phyloP scores from a whole-genome alignment of 2,797 vertebrate genomes.

The Coluber constrictor region DNA sequence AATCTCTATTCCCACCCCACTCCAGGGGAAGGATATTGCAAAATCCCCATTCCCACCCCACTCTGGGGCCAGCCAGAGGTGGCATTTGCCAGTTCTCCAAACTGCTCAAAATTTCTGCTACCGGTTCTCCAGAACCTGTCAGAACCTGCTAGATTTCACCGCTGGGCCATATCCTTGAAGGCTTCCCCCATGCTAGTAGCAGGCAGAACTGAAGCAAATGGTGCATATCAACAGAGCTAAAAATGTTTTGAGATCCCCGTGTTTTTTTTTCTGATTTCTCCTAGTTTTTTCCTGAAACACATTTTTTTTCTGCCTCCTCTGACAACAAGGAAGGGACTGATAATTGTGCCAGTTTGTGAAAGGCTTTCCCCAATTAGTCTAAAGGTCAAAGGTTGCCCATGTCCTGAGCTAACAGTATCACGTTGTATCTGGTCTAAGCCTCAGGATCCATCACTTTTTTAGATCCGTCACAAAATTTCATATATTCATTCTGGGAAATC shows the following conservation, averaged over 20 bases:
- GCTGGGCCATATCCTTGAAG: neutral
- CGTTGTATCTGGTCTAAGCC: neutral
- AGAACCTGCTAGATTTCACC: too few relatives aligned
- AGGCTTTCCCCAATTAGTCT: neutral
- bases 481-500: neutral
- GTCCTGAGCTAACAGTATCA: neutral
- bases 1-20: too few relatives aligned
- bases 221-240: neutral
- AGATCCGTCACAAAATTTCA: neutral
- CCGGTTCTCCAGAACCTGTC: too few relatives aligned
- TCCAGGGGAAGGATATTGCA: too few relatives aligned
- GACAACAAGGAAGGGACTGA: neutral
- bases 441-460: neutral
- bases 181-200: neutral
- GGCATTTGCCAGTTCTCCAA: too few relatives aligned
- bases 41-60: too few relatives aligned
- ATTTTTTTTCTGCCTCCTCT: neutral
- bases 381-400: neutral
- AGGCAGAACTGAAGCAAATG: neutral
- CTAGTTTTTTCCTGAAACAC: neutral
- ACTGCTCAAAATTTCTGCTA: too few relatives aligned
- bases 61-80: too few relatives aligned
- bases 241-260: neutral
- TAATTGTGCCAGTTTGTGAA: neutral
- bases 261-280: neutral